Evolutionary conservation across 1,140 invertebrate genomes (phyloP), one percentile per base, ranked within the genome.

Genomic region (Teleopsis dalmanni): DNA sequence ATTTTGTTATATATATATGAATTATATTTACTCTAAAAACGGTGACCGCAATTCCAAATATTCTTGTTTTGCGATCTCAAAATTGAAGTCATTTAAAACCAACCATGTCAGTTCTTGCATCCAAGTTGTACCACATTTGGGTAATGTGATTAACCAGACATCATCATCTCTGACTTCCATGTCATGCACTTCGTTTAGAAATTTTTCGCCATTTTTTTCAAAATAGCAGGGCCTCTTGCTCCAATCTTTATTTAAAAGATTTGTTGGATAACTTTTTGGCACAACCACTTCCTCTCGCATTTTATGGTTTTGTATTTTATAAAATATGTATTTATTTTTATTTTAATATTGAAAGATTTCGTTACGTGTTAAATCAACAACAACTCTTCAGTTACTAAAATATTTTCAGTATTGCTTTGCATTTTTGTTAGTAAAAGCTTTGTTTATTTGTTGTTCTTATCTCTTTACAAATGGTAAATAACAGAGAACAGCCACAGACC

Each of bases 91-190:
- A 53, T 82, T 79, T 38, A 73, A 59, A 29, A 83, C 63, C 2
- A 81, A 54, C 78, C 81, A 84, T 3, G 78, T 67, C 61, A 83
- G 71, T 58, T 84, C 81, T 65, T 83, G 81, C 4, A 76, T 77
- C 81, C 81, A 83, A 16, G 81, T 83, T 6, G 82, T 82, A 6
- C 80, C 58, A 35, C 48, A 42, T 68, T 53, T 66, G 26, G 75
- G 76, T 59, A 65, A 75, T 33, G 71, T 65, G 3, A 73, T 67
- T 36, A 78, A 55, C 70, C 72, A 76, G 5, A 76, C 58, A 61
- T 79, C 76, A 58, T 73, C 72, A 4, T 59, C 48, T 26, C 65
- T 49, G 0, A 77, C 64, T 34, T 47, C 37, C 27, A 61, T 47
- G 18, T 47, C 41, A 29, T 50, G 45, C 2, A 47, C 45, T 25